phyloP scores from a whole-genome alignment of 2,113 vertebrate species.

The Arizona elegans region DNA sequence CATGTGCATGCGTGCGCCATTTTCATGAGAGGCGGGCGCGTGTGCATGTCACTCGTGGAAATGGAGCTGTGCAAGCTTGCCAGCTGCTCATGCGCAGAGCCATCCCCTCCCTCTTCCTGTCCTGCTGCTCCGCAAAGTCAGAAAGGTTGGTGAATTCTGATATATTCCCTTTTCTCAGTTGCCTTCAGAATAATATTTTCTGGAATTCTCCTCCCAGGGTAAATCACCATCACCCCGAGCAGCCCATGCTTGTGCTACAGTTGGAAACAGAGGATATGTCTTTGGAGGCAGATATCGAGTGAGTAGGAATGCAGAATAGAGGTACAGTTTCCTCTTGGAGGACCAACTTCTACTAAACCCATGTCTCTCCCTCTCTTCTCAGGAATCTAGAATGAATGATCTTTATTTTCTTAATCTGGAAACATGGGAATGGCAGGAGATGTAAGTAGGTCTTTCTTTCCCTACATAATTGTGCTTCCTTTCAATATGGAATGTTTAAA shows the following conservation, averaged over 20 bases:
- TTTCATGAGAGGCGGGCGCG: too few relatives aligned
- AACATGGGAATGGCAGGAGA: constrained; percentile 92
- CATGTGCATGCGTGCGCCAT: too few relatives aligned
- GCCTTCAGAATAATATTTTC: neutral
- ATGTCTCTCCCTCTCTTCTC: constrained; percentile 4
- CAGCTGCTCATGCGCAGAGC: too few relatives aligned
- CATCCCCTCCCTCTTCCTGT: too few relatives aligned
- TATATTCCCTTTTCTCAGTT: neutral
- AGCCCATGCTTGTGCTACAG: constrained; percentile 89
- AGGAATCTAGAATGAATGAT: constrained; percentile 93
- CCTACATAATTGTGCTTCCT: too few relatives aligned
- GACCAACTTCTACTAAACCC: neutral
- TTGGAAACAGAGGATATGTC: constrained; percentile 89
- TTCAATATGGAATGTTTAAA: neutral
- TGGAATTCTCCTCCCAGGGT: constrained; percentile 70
- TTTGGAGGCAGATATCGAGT: constrained; percentile 94
- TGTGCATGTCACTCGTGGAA: too few relatives aligned
- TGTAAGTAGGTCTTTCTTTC: constrained; percentile 72
- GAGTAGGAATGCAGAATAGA: constrained; percentile 7
- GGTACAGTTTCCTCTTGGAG: accelerated
- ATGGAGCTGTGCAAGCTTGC: too few relatives aligned
- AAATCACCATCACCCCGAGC: constrained; percentile 88
- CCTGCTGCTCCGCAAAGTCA: too few relatives aligned
- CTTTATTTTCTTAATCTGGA: constrained; percentile 91
- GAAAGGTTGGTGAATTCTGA: too few relatives aligned